phyloP scores from a whole-genome alignment of 2,888 invertebrate genomes.

The Allolobophora icterica region DNA sequence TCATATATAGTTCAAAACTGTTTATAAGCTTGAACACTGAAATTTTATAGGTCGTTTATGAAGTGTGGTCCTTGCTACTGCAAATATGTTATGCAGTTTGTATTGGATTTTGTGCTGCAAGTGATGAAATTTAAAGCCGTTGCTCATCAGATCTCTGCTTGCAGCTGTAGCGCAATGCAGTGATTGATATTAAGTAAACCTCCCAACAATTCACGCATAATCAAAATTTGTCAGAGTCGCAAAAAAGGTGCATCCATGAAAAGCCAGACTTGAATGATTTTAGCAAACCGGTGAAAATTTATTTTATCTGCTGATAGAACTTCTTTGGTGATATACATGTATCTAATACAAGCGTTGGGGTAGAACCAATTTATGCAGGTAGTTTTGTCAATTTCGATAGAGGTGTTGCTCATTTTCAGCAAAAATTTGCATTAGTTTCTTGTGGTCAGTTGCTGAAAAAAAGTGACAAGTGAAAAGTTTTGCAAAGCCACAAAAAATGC shows the following conservation, averaged over 20 bases:
- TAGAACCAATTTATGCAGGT: constrained; percentile 13
- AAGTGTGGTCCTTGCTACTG: not conserved
- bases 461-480: not conserved
- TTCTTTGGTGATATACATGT: not conserved
- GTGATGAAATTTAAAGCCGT: not conserved
- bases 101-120: not conserved
- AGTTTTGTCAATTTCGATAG: not conserved
- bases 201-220: not conserved
- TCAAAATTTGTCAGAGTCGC: constrained; percentile 1
- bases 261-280: constrained; percentile 23
- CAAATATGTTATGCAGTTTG: constrained; percentile 1
- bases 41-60: constrained; percentile 6
- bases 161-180: not conserved
- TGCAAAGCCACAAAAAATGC: constrained; percentile 14
- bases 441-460: not conserved
- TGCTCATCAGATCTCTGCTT: not conserved
- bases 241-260: not conserved
- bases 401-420: constrained; percentile 1
- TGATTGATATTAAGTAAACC: not conserved
- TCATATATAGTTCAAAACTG: constrained; percentile 2
- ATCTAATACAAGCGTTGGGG: not conserved
- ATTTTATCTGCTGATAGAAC: not conserved
- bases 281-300: constrained; percentile 18
- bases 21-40: not conserved
- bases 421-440: not conserved